Conservation (phyloP, 1,140 invertebrate species). For the Drosophila pruinosa region DNA sequence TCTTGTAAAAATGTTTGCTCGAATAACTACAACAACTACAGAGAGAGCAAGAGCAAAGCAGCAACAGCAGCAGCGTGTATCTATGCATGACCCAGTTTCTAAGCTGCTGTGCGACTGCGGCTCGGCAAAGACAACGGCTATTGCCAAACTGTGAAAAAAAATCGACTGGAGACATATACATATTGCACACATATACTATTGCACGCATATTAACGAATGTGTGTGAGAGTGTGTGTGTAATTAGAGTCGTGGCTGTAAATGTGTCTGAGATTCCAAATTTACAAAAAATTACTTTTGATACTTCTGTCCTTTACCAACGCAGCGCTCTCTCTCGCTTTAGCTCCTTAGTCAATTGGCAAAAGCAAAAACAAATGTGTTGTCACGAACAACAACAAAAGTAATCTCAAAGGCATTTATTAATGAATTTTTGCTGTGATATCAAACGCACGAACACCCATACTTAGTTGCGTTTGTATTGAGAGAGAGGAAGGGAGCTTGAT, state of each 20-base stretch:
- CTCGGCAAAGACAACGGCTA: slow-evolving; percentile 29
- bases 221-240: background rate
- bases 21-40: slow-evolving; percentile 1
- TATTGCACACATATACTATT: background rate
- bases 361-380: background rate
- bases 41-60: slow-evolving; percentile 1
- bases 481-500: background rate
- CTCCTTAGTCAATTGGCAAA: background rate
- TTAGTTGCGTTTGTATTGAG: background rate
- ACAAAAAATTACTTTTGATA: slow-evolving; percentile 5
- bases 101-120: slow-evolving; percentile 39
- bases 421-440: slow-evolving; percentile 13
- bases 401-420: slow-evolving; percentile 18
- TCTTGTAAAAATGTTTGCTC: background rate
- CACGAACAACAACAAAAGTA: slow-evolving; percentile 6
- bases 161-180: slow-evolving; percentile 4
- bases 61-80: background rate
- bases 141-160: slow-evolving; percentile 65
- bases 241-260: slow-evolving; percentile 3
- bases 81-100: slow-evolving; percentile 62
- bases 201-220: background rate
- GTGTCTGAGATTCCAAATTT: background rate
- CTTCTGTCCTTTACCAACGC: background rate
- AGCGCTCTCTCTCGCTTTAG: background rate
- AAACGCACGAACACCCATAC: slow-evolving; percentile 3